Evolutionary conservation across 2,797 vertebrate species (phyloP).

Genomic region (Chrosomus eos): DNA sequence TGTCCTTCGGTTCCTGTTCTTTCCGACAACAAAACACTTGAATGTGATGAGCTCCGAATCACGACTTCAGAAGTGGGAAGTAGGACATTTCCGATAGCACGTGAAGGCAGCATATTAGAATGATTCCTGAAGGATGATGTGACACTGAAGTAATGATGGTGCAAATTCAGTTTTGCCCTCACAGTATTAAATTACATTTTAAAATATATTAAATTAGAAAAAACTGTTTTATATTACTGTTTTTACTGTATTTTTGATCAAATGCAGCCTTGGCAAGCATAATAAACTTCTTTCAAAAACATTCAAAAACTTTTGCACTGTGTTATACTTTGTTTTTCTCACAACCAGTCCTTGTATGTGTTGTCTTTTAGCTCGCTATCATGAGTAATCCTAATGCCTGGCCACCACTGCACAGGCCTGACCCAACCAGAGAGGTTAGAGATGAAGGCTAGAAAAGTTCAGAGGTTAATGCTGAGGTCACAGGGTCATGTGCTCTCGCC

Average conservation of each 20-base stretch:
- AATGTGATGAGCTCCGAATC: too few relatives aligned
- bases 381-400: background rate
- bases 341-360: background rate
- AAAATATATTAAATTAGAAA: too few relatives aligned
- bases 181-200: background rate
- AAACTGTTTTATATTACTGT: background rate
- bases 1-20: too few relatives aligned
- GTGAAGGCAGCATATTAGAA: background rate
- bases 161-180: background rate
- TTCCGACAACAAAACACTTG: too few relatives aligned
- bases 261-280: background rate
- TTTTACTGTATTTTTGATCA: conserved; percentile 9
- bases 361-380: conserved; percentile 3
- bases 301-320: background rate
- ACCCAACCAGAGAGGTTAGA: conserved; percentile 26
- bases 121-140: background rate
- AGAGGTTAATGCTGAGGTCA: conserved; percentile 48
- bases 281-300: background rate
- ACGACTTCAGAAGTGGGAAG: too few relatives aligned
- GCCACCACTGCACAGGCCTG: background rate
- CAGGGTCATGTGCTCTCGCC: conserved; percentile 24
- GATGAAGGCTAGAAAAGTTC: conserved; percentile 27
- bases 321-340: background rate
- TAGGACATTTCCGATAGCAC: too few relatives aligned
- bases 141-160: background rate